Evolutionary conservation across 2,797 vertebrate species (phyloP).

Genomic region (Brachyalestes nurse): DNA sequence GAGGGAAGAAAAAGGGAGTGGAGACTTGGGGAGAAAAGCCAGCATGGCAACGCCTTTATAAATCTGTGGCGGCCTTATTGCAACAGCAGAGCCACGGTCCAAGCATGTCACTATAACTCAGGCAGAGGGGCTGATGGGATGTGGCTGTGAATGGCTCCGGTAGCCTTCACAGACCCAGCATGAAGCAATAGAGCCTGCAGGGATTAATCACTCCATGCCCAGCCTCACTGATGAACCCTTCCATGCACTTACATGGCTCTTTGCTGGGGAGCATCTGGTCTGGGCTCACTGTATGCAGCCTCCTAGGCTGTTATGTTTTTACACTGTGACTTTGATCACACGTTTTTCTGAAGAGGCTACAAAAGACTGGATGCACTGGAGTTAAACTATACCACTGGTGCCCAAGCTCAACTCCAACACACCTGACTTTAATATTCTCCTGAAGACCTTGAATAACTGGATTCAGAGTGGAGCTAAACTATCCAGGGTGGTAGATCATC

Average conservation of each 20-base stretch:
- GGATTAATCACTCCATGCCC: slow-evolving; percentile 66
- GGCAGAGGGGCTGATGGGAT: slow-evolving; percentile 70
- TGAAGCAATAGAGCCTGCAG: slow-evolving; percentile 52
- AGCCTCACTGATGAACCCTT: slow-evolving; percentile 25
- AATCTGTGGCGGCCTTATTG: slow-evolving; percentile 69
- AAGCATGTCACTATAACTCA: slow-evolving; percentile 72
- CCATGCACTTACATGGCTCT: background rate
- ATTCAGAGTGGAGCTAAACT: background rate
- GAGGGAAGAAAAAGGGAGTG: slow-evolving; percentile 40
- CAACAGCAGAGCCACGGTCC: slow-evolving; percentile 69
- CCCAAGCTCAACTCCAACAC: background rate
- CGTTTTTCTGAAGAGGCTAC: background rate
- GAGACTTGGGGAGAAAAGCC: slow-evolving; percentile 59
- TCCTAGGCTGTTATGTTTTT: background rate
- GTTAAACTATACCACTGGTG: background rate
- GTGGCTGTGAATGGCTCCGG: slow-evolving; percentile 69
- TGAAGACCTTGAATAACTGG: background rate
- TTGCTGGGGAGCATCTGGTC: background rate
- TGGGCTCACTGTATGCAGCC: background rate
- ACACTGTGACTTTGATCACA: background rate
- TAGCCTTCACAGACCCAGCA: slow-evolving; percentile 71
- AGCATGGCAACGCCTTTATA: slow-evolving; percentile 64
- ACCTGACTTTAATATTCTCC: background rate
- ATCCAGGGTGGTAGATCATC: background rate
- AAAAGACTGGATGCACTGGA: background rate